A percentile compares a stretch with the other conserved stretches of the same genome.
Evolutionary conservation across 2,888 invertebrate genomes (phyloP).

Genomic region (Limnephilus rhombicus): DNA sequence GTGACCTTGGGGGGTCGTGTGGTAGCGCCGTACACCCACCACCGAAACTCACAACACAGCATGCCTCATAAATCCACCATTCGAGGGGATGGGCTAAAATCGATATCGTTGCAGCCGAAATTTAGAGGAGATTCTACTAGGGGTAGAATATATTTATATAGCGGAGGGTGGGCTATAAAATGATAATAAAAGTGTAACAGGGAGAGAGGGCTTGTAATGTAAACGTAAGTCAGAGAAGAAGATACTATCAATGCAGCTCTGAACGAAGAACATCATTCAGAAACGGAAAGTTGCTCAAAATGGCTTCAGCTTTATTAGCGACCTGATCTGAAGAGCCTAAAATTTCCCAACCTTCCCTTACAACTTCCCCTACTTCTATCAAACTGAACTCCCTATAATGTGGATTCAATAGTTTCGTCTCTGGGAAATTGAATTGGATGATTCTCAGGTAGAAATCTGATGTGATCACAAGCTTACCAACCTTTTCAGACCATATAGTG

Average conservation of each 20-base stretch:
- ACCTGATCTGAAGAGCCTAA: background rate
- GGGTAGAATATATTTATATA: background rate
- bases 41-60: background rate
- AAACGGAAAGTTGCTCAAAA: background rate
- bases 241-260: background rate
- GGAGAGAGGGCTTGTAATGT: background rate
- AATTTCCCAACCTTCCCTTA: background rate
- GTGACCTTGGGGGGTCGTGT: slow-evolving; percentile 12
- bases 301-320: background rate
- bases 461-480: no score
- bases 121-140: background rate
- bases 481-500: no score
- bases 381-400: background rate
- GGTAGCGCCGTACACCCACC: background rate
- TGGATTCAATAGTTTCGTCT: background rate
- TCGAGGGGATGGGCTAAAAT: background rate
- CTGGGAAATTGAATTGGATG: background rate
- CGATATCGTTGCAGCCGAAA: background rate
- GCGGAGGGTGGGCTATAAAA: background rate
- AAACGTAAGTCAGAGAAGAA: background rate
- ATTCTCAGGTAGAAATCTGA: background rate
- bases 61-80: background rate
- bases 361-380: background rate
- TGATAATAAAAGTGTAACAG: background rate
- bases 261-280: background rate